A percentile compares a stretch with the other conserved stretches of the same genome.
Conservation (phyloP, 2,113 vertebrate genomes). For the Myiagra hebetior region DNA sequence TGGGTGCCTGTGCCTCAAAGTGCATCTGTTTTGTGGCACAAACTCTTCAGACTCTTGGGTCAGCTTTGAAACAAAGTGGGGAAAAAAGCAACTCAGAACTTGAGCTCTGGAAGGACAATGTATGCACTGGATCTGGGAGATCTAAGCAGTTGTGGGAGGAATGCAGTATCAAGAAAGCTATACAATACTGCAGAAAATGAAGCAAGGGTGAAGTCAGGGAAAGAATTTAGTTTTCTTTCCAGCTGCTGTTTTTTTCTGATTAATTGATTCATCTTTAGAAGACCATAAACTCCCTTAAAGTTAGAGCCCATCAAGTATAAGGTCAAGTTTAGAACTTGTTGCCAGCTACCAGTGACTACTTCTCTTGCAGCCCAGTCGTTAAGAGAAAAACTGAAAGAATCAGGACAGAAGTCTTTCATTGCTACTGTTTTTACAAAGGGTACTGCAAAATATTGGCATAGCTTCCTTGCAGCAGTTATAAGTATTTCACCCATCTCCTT, state of each 20-base stretch:
- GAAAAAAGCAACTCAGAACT: rapidly evolving
- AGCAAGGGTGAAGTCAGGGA: background rate
- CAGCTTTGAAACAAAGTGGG: background rate
- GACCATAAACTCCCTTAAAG: background rate
- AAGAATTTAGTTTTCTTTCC: background rate
- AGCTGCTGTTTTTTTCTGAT: background rate
- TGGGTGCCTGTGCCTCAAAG: background rate
- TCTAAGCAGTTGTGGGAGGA: background rate
- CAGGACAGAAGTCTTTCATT: background rate
- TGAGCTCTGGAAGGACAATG: background rate
- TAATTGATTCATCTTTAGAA: background rate
- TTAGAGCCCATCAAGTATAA: background rate
- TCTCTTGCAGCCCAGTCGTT: background rate
- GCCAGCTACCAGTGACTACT: background rate
- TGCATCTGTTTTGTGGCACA: background rate
- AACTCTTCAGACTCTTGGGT: background rate
- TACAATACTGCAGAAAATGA: background rate
- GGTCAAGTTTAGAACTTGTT: background rate
- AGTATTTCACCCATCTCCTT: background rate
- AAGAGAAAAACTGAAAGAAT: background rate
- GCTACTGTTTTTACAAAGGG: background rate
- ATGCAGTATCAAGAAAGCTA: background rate
- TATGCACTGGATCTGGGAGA: background rate
- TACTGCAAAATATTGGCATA: background rate
- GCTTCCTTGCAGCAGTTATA: background rate